Conservation (phyloP, 2,797 vertebrate species). For the Pangasius krempfi region DNA sequence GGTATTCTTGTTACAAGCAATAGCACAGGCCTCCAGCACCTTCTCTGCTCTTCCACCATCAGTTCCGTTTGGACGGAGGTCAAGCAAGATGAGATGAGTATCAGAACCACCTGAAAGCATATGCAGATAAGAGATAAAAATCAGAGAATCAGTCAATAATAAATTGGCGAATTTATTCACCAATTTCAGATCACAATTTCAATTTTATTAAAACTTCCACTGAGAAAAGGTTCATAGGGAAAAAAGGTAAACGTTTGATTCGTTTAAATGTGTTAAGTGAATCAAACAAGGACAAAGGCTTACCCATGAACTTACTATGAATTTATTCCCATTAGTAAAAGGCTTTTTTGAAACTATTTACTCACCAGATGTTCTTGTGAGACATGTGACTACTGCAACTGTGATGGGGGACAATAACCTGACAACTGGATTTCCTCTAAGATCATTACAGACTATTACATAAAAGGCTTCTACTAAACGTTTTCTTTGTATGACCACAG, state of each 20-base stretch:
- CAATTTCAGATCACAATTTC: neutral
- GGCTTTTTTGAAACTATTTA: neutral
- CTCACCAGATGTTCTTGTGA: neutral
- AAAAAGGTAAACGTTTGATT: neutral
- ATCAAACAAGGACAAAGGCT: neutral
- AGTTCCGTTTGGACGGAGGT: slow-evolving; percentile 87
- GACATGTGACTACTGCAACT: neutral
- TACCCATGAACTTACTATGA: too few species aligned
- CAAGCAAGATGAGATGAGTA: slow-evolving; percentile 92
- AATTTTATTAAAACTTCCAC: neutral
- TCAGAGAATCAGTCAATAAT: neutral
- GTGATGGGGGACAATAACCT: neutral
- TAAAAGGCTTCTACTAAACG: neutral
- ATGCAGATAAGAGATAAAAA: neutral
- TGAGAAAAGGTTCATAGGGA: neutral
- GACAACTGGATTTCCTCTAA: neutral
- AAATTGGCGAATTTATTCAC: neutral
- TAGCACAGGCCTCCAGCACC: slow-evolving; percentile 90
- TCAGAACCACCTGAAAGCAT: slow-evolving; percentile 86
- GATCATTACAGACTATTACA: neutral
- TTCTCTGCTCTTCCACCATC: slow-evolving; percentile 93
- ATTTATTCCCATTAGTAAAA: neutral
- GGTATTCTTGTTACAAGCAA: slow-evolving; percentile 98
- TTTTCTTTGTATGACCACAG: neutral
- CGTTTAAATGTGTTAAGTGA: neutral